Conservation (phyloP, 2,888 invertebrate species). For the Tryphoninae sp. region DNA sequence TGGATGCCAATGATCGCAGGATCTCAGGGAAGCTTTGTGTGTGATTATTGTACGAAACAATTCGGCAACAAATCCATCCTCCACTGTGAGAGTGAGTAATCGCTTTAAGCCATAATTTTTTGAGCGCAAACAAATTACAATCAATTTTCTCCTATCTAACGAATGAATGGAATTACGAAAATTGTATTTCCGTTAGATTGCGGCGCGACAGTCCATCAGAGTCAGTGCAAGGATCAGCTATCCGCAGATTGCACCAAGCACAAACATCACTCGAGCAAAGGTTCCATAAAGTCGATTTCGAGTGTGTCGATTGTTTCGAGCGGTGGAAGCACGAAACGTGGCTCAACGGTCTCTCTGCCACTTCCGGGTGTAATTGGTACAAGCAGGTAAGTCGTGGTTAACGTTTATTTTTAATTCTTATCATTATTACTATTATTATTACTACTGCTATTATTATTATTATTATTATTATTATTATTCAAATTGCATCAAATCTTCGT, state of each 20-base stretch:
- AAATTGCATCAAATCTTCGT: conserved; percentile 75
- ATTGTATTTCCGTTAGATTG: conserved; percentile 85
- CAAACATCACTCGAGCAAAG: conserved; percentile 79
- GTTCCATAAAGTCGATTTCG: conserved; percentile 79
- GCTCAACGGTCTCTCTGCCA: conserved; percentile 78
- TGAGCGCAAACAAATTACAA: conserved; percentile 35
- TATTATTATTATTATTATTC: conserved; percentile 62
- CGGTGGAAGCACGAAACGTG: conserved; percentile 75
- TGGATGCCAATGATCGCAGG: conserved; percentile 86
- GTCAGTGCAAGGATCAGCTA: conserved; percentile 90
- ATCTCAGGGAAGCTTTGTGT: conserved; percentile 85
- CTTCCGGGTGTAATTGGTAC: conserved; percentile 74
- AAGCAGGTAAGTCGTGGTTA: conserved; percentile 76
- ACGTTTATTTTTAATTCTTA: conserved; percentile 43
- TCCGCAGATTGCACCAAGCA: conserved; percentile 91
- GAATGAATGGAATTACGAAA: not conserved
- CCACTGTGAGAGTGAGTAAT: conserved; percentile 91
- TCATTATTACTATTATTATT: conserved; percentile 59
- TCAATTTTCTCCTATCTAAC: not conserved
- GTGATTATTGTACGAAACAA: conserved; percentile 91
- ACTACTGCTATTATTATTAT: conserved; percentile 51
- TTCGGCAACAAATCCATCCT: conserved; percentile 91
- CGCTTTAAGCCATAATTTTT: not conserved
- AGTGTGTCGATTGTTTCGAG: conserved; percentile 74
- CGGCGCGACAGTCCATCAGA: conserved; percentile 92